Evolutionary conservation across 2,797 vertebrate genomes (phyloP).

Genomic region (Harpagifer antarcticus): DNA sequence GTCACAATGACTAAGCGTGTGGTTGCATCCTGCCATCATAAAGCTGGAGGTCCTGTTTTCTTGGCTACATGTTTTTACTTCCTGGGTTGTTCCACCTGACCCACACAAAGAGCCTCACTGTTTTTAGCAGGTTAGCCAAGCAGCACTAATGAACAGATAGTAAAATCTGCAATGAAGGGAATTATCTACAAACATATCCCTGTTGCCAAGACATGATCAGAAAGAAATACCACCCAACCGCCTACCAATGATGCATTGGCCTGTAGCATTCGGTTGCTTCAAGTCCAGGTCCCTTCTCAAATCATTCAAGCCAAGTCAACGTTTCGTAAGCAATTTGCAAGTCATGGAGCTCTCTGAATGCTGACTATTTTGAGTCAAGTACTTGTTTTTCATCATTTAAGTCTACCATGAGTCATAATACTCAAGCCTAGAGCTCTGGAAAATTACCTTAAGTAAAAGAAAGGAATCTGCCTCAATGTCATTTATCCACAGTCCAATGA

Average conservation of each 20-base stretch:
- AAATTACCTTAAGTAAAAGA: neutral
- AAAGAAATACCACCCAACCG: neutral
- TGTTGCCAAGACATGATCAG: slow-evolving; percentile 12
- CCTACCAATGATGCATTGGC: rapidly evolving
- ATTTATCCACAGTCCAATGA: neutral
- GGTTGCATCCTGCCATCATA: slow-evolving; percentile 11
- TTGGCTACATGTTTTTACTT: slow-evolving; percentile 51
- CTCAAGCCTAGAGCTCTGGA: neutral
- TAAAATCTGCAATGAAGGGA: neutral
- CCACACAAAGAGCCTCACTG: slow-evolving; percentile 27
- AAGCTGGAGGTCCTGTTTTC: slow-evolving; percentile 32
- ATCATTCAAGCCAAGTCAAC: neutral
- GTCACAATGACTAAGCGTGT: slow-evolving; percentile 20
- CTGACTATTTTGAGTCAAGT: neutral
- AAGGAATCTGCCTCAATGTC: neutral
- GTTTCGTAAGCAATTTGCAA: neutral
- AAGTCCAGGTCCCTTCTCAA: neutral
- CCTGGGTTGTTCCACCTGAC: slow-evolving; percentile 57
- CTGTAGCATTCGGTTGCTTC: neutral
- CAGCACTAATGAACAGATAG: slow-evolving; percentile 41
- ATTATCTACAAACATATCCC: neutral
- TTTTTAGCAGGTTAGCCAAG: slow-evolving; percentile 44
- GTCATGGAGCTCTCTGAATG: neutral
- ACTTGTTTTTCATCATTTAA: neutral
- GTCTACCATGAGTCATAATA: neutral